Evolutionary conservation across 2,797 vertebrate species (phyloP).

Genomic region (Characodon lateralis): DNA sequence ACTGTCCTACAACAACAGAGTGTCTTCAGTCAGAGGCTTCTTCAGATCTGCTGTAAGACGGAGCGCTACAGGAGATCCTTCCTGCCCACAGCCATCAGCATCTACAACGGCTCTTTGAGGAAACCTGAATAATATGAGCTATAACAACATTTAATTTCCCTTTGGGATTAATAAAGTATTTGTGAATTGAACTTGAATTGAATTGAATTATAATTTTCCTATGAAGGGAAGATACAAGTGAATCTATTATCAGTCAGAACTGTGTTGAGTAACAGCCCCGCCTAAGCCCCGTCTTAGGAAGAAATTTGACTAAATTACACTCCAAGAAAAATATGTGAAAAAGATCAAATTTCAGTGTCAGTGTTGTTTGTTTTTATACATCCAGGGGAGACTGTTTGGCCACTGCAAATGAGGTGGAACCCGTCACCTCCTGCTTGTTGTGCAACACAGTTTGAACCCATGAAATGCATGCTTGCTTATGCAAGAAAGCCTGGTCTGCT

Average conservation of each 20-base stretch:
- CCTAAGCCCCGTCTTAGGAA: constrained; percentile 34
- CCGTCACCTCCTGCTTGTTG: constrained; percentile 52
- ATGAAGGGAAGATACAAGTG: constrained; percentile 9
- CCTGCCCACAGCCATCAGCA: no score
- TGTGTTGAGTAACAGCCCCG: constrained; percentile 28
- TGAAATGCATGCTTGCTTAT: constrained; percentile 38
- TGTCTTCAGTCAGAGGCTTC: no score
- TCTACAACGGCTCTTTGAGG: no score
- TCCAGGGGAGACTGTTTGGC: constrained; percentile 7
- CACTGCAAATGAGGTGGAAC: constrained; percentile 53
- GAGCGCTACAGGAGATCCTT: no score
- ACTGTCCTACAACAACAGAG: fast-evolving
- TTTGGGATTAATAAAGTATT: no score
- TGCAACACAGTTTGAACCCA: constrained; percentile 58
- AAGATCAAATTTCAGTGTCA: constrained; percentile 29
- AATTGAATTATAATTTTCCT: background rate
- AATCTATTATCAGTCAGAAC: constrained; percentile 24
- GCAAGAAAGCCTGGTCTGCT: constrained; percentile 63
- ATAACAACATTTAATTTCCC: no score
- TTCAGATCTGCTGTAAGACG: no score
- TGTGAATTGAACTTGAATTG: no score
- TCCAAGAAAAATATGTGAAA: constrained; percentile 32
- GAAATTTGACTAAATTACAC: constrained; percentile 42
- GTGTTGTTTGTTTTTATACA: constrained; percentile 20
- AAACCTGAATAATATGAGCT: no score